phyloP scores from a whole-genome alignment of 2,797 vertebrate genomes.

The Spondyliosoma cantharus region DNA sequence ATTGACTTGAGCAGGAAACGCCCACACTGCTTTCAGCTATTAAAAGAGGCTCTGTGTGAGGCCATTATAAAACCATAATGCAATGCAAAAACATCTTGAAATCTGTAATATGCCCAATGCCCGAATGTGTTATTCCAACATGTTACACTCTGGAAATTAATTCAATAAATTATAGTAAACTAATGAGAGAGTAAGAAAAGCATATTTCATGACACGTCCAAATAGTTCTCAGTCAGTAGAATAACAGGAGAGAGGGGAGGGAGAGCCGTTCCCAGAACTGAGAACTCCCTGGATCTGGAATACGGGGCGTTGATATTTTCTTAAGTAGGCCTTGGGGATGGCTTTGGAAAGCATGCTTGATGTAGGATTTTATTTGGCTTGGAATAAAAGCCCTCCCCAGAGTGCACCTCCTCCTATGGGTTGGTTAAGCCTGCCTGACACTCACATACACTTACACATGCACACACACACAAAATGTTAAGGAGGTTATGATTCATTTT shows the following conservation, averaged over 20 bases:
- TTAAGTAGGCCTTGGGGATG: constrained; percentile 78
- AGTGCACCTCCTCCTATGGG: constrained; percentile 70
- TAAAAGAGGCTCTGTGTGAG: neutral
- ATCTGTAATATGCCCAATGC: neutral
- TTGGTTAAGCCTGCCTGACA: constrained; percentile 70
- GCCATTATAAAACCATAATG: no score
- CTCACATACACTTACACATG: constrained; percentile 39
- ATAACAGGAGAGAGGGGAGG: constrained; percentile 58
- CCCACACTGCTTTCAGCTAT: neutral
- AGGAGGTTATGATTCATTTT: constrained; percentile 81
- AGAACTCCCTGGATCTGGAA: constrained; percentile 63
- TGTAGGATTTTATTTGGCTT: constrained; percentile 82
- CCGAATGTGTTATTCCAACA: constrained; percentile 37
- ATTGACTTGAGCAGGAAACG: constrained; percentile 41
- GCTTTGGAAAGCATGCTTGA: constrained; percentile 73
- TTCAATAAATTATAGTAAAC: constrained; percentile 68
- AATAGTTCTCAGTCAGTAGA: constrained; percentile 60
- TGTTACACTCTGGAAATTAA: constrained; percentile 40
- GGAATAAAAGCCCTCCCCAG: constrained; percentile 77
- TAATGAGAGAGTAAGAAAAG: constrained; percentile 63
- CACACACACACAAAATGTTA: constrained; percentile 58
- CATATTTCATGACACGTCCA: constrained; percentile 61
- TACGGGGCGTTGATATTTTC: constrained; percentile 72
- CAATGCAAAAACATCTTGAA: constrained; percentile 5
- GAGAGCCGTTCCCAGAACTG: constrained; percentile 62